Evolutionary conservation across 2,888 invertebrate species (phyloP).

Genomic region (Drosophila lutescens): DNA sequence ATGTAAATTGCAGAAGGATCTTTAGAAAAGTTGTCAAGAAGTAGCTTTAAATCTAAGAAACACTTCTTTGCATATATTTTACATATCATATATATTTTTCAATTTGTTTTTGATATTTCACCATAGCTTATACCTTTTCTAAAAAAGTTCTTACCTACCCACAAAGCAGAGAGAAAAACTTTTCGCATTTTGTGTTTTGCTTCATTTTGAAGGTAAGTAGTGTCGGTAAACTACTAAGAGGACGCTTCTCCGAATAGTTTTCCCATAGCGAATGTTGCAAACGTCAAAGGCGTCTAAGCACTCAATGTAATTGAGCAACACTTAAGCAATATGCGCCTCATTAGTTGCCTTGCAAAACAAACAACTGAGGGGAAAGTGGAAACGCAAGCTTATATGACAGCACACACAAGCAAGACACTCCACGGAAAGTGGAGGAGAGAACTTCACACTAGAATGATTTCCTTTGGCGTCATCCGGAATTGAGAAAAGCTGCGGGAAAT

Average conservation of each 20-base stretch:
- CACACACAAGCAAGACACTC: conserved; percentile 2
- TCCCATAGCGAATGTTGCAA: conserved; percentile 23
- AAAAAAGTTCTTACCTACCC: neutral
- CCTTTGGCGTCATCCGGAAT: conserved; percentile 57
- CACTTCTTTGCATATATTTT: neutral
- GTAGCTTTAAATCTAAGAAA: neutral
- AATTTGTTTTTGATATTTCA: too few relatives aligned
- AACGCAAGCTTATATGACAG: conserved; percentile 16
- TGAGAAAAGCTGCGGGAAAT: conserved; percentile 56
- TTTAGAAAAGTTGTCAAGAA: neutral
- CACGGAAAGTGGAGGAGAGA: conserved; percentile 29
- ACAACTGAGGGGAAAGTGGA: conserved; percentile 24
- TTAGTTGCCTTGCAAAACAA: conserved; percentile 60
- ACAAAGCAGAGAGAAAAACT: conserved; percentile 4
- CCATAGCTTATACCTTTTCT: neutral
- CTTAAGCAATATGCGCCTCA: conserved; percentile 77
- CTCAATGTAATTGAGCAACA: conserved; percentile 78
- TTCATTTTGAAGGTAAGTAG: conserved; percentile 12
- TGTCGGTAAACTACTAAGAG: neutral
- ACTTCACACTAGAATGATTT: conserved; percentile 75
- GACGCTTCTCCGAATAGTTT: conserved; percentile 4
- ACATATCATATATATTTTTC: too few relatives aligned
- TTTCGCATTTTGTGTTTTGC: conserved; percentile 6
- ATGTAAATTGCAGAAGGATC: neutral
- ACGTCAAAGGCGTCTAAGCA: conserved; percentile 57